Evolutionary conservation across 2,113 vertebrate genomes (phyloP).

Genomic region (Drymodes brunneopygia): DNA sequence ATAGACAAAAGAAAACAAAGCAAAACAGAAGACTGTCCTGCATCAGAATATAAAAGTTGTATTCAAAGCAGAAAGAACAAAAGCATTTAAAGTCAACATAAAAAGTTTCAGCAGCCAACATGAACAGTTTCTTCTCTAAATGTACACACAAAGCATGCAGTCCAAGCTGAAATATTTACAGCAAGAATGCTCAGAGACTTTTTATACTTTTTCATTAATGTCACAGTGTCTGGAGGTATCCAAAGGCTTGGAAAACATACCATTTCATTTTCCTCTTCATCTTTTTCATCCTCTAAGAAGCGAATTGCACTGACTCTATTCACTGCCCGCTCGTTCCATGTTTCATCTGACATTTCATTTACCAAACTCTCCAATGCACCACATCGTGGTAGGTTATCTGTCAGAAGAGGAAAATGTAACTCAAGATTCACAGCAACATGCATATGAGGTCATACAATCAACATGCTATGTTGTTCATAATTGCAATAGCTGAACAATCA

Average conservation of each 20-base stretch:
- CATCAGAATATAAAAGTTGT: neutral
- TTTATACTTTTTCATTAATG: neutral
- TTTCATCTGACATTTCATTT: slow-evolving; percentile 84
- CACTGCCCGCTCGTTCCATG: slow-evolving; percentile 83
- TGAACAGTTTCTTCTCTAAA: neutral
- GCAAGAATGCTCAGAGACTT: neutral
- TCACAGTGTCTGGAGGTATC: neutral
- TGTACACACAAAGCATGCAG: neutral
- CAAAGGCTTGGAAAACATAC: slow-evolving; percentile 66
- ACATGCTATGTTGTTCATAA: neutral
- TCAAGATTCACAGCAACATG: neutral
- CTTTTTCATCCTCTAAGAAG: slow-evolving; percentile 89
- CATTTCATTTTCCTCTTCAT: slow-evolving; percentile 87
- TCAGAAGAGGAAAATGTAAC: neutral
- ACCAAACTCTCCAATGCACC: slow-evolving; percentile 90
- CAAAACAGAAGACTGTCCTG: neutral
- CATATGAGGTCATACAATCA: neutral
- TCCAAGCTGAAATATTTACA: neutral
- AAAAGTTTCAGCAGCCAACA: neutral
- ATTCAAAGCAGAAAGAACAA: neutral
- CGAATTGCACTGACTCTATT: slow-evolving; percentile 94
- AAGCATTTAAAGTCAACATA: neutral
- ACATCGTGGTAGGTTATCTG: slow-evolving; percentile 89
- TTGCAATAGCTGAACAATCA: neutral
- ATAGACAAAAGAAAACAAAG: neutral